Conservation (phyloP, 2,797 vertebrate species). For the Rhodeus uyekii region DNA sequence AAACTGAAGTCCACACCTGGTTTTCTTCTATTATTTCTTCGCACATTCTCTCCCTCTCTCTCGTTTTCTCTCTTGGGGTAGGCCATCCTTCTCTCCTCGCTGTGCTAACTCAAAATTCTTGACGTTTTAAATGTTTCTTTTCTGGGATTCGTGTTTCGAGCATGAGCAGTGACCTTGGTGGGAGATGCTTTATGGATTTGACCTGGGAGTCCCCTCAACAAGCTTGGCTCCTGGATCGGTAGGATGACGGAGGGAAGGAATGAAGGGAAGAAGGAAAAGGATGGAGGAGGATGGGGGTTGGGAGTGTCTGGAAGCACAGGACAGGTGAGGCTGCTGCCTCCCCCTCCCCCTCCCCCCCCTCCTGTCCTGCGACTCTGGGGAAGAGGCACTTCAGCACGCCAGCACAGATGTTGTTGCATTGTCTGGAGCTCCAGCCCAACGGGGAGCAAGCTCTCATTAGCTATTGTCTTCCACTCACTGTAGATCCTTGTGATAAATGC, state of each 20-base stretch:
- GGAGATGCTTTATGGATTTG: conserved; percentile 64
- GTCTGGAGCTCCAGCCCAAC: conserved; percentile 73
- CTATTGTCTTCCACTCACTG: conserved; percentile 74
- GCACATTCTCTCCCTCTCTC: conserved; percentile 44
- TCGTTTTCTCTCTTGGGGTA: conserved; percentile 20
- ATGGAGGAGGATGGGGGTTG: conserved; percentile 12
- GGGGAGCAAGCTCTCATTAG: conserved; percentile 77
- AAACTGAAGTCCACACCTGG: conserved; percentile 72
- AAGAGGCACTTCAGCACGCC: conserved; percentile 70
- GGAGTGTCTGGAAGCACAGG: conserved; percentile 46
- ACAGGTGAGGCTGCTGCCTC: conserved; percentile 52
- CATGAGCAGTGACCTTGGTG: conserved; percentile 57
- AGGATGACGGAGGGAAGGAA: conserved; percentile 14
- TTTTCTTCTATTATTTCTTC: conserved; percentile 33
- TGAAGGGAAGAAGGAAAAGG: conserved; percentile 19
- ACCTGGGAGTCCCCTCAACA: conserved; percentile 52
- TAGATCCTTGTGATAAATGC: conserved; percentile 73
- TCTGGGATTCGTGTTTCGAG: conserved; percentile 62
- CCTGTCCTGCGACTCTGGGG: conserved; percentile 58
- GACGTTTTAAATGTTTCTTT: conserved; percentile 72
- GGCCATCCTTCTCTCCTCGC: conserved; percentile 39
- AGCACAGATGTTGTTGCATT: conserved; percentile 81
- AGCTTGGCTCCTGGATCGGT: conserved; percentile 26
- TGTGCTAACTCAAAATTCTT: conserved; percentile 71
- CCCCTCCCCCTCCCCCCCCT: conserved; percentile 49